Conservation (phyloP, 2,888 invertebrate species). For the Tenthredo amoena region DNA sequence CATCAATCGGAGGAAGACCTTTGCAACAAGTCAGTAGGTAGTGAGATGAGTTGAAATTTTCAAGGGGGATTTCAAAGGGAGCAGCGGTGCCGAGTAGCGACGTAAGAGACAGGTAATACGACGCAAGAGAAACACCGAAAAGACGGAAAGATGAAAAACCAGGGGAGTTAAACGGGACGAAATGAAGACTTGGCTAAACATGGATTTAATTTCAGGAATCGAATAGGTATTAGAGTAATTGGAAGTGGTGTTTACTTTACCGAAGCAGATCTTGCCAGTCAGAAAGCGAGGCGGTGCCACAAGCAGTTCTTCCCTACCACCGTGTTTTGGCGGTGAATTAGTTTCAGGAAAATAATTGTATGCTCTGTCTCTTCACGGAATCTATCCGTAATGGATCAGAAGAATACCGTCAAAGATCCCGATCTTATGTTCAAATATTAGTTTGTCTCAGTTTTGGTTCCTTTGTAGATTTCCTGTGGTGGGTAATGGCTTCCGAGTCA, state of each 20-base stretch:
- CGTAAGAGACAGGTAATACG: neutral
- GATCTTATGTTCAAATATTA: neutral
- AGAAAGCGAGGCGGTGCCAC: neutral
- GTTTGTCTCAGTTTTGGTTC: neutral
- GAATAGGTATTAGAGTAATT: slow-evolving; percentile 53
- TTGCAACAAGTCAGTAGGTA: neutral
- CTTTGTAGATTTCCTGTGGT: neutral
- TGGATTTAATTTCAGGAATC: slow-evolving; percentile 51
- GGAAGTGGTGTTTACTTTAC: slow-evolving; percentile 52
- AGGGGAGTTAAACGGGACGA: slow-evolving; percentile 11
- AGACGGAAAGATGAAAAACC: slow-evolving; percentile 3
- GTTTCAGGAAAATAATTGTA: neutral
- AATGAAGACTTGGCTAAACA: slow-evolving; percentile 51
- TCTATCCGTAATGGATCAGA: neutral
- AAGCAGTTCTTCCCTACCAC: neutral
- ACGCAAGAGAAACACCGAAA: slow-evolving; percentile 2
- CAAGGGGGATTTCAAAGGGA: neutral
- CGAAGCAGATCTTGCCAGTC: neutral
- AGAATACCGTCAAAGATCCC: neutral
- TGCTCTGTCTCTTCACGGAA: neutral
- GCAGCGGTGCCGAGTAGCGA: neutral
- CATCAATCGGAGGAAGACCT: neutral
- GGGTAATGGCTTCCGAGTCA: neutral
- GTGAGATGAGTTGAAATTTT: slow-evolving; percentile 1
- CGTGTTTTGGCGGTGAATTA: neutral